Conservation (phyloP, 2,888 invertebrate genomes). For the Lepeophtheirus nordmannii region DNA sequence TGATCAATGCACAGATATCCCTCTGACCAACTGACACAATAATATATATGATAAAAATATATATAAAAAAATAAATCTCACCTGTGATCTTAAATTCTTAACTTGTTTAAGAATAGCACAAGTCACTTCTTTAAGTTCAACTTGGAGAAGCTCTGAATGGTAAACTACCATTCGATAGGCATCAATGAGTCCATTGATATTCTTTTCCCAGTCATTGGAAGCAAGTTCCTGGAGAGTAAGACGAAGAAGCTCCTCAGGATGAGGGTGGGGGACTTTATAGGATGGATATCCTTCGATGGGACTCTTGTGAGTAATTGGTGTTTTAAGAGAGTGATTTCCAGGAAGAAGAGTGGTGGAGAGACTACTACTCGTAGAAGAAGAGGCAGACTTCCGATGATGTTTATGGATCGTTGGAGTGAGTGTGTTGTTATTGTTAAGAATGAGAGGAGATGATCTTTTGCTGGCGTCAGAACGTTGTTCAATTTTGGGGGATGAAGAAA, state of each 20-base stretch:
- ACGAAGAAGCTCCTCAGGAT: constrained; percentile 5
- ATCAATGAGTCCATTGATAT: constrained; percentile 19
- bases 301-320: constrained; percentile 8
- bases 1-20: too few relatives aligned
- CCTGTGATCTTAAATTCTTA: constrained; percentile 21
- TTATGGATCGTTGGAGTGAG: not conserved
- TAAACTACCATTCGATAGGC: constrained; percentile 1
- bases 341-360: not conserved
- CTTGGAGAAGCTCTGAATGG: constrained; percentile 14
- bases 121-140: not conserved
- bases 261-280: not conserved
- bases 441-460: not conserved
- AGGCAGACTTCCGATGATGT: not conserved
- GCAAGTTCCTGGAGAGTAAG: not conserved
- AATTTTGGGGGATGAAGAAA: too few relatives aligned
- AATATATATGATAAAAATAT: too few relatives aligned
- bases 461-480: not conserved
- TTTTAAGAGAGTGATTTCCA: not conserved
- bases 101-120: constrained; percentile 18
- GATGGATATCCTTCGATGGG: constrained; percentile 12
- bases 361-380: constrained; percentile 1
- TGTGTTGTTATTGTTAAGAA: not conserved
- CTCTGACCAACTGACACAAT: too few relatives aligned
- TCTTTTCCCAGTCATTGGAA: constrained; percentile 20
- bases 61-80: too few relatives aligned